Percentiles rank a stretch among this genome's conserved stretches.
Evolutionary conservation across 1,140 invertebrate genomes (phyloP).

Genomic region (Grapholita molesta): DNA sequence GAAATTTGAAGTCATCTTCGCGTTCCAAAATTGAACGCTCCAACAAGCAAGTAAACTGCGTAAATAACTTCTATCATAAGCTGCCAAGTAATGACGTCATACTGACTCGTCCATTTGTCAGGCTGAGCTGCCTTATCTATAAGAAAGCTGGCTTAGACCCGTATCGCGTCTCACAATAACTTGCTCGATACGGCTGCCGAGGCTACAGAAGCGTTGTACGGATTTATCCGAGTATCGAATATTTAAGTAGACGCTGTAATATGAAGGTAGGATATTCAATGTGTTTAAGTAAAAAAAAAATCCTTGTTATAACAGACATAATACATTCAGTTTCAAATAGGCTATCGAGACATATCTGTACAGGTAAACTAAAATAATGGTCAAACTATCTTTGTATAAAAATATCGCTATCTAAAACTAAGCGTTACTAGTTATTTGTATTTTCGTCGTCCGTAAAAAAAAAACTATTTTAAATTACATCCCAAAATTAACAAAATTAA

Average conservation of each 20-base stretch:
- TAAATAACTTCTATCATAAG: background rate
- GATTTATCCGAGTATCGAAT: slow-evolving; percentile 29
- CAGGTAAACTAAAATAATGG: too few relatives aligned
- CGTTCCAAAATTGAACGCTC: background rate
- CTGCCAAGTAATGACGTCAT: slow-evolving; percentile 29
- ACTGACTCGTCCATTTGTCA: slow-evolving; percentile 55
- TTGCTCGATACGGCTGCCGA: slow-evolving; percentile 41
- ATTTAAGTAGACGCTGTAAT: background rate
- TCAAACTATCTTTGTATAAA: too few relatives aligned
- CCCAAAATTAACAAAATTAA: too few relatives aligned
- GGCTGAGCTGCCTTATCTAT: slow-evolving; percentile 55
- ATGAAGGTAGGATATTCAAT: background rate
- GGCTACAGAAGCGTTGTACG: slow-evolving; percentile 23
- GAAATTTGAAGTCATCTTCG: background rate
- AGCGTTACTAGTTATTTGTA: too few relatives aligned
- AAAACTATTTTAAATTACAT: too few relatives aligned
- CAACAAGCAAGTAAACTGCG: background rate
- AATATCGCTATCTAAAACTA: too few relatives aligned
- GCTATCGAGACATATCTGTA: too few relatives aligned
- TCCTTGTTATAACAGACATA: background rate
- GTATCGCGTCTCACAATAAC: slow-evolving; percentile 56
- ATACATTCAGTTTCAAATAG: too few relatives aligned
- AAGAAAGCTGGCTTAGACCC: slow-evolving; percentile 59
- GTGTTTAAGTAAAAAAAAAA: background rate
- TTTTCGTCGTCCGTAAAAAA: too few relatives aligned